These are phyloP conservation scores for Penaeus japonicus DNA, from an alignment of 1,140 invertebrate genomes.

Conservation along the genomic window DNA sequence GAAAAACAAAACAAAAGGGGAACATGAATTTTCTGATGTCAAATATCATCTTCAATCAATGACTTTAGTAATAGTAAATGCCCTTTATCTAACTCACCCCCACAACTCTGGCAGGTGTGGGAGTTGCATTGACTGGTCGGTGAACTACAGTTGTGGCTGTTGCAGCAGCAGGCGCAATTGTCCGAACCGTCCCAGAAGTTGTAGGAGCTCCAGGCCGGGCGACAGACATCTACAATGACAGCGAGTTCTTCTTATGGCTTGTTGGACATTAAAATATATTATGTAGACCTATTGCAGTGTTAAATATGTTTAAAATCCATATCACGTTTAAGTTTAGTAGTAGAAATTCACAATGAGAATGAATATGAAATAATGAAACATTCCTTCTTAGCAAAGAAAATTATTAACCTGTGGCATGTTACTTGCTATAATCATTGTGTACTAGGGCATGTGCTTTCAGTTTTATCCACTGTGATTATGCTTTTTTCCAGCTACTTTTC, in stretches of 20 bases:
- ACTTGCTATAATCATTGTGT: too few relatives aligned
- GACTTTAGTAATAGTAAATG: not conserved
- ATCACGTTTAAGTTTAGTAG: too few relatives aligned
- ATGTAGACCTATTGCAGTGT: not conserved
- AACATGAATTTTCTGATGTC: too few relatives aligned
- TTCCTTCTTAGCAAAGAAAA: too few relatives aligned
- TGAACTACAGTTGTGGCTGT: slow-evolving; percentile 43
- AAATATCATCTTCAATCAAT: not conserved
- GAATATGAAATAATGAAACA: too few relatives aligned
- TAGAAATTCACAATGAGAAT: too few relatives aligned
- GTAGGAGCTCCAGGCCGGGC: slow-evolving; percentile 30
- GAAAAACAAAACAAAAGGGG: not conserved
- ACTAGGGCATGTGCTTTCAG: too few relatives aligned
- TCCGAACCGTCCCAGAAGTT: slow-evolving; percentile 48
- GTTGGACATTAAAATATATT: not conserved
- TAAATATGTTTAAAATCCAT: too few relatives aligned
- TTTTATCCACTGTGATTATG: too few relatives aligned
- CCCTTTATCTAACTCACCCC: slow-evolving; percentile 26
- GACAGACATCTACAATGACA: slow-evolving; percentile 22
- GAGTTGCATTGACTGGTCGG: slow-evolving; percentile 61
- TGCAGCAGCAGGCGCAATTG: slow-evolving; percentile 56
- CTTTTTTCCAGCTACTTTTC: too few relatives aligned
- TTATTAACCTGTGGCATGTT: too few relatives aligned
- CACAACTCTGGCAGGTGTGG: slow-evolving; percentile 56
- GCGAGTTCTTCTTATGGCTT: not conserved